phyloP scores from a whole-genome alignment of 2,113 vertebrate genomes.

The Petrocephalus zakoni region DNA sequence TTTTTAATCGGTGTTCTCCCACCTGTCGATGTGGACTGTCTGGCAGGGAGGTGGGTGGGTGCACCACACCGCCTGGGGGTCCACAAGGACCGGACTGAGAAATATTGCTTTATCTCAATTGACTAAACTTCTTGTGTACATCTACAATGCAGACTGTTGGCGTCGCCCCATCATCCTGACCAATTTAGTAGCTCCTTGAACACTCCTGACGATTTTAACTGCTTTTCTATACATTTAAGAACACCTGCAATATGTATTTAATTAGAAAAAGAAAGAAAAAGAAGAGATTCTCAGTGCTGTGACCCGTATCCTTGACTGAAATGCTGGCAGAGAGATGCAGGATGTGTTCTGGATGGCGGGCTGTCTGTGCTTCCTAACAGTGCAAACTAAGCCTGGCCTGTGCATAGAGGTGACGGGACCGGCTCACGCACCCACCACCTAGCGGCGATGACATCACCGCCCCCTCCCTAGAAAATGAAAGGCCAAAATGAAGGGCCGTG shows the following conservation, averaged over 20 bases:
- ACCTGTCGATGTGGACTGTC: background rate
- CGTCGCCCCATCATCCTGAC: background rate
- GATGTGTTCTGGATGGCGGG: background rate
- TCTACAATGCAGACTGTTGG: background rate
- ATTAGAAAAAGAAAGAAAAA: background rate
- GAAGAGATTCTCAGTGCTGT: background rate
- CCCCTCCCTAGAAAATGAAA: no score
- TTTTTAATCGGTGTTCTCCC: background rate
- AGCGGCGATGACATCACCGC: background rate
- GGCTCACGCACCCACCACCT: no score
- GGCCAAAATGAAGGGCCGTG: background rate
- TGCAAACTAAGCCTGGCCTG: background rate
- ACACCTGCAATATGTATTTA: background rate
- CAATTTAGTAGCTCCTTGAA: background rate
- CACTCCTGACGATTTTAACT: background rate
- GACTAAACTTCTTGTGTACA: background rate
- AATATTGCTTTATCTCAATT: background rate
- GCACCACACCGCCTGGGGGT: no score
- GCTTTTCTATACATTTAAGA: background rate
- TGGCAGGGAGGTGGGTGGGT: background rate
- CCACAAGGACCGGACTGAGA: no score
- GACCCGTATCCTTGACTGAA: background rate
- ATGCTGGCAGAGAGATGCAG: background rate
- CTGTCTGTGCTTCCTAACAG: background rate
- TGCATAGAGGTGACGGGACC: background rate